A percentile compares a stretch with the other conserved stretches of the same genome.
phyloP scores from a whole-genome alignment of 2,888 invertebrate genomes.

The Erebia palarica region DNA sequence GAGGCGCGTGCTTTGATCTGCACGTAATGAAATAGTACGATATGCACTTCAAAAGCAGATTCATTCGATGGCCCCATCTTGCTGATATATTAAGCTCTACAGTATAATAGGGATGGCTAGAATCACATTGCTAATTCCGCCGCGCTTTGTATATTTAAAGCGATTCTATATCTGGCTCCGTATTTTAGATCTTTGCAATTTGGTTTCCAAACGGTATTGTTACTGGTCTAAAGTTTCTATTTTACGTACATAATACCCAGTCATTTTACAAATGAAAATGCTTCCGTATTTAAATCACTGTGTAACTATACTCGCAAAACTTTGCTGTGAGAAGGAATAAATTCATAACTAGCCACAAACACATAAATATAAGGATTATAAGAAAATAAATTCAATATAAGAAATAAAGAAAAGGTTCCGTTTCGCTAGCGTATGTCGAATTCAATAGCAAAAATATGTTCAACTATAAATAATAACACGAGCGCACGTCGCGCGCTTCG shows the following conservation, averaged over 20 bases:
- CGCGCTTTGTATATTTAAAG: background rate
- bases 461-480: constrained; percentile 39
- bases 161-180: background rate
- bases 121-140: background rate
- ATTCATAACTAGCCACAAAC: background rate
- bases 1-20: constrained; percentile 48
- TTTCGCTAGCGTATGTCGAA: constrained; percentile 17
- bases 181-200: background rate
- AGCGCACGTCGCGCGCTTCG: constrained; percentile 40
- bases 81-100: constrained; percentile 5
- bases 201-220: background rate
- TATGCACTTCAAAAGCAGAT: constrained; percentile 35
- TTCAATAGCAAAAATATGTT: constrained; percentile 36
- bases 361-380: background rate
- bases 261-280: too few relatives aligned
- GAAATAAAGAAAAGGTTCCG: constrained; percentile 9
- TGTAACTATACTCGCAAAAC: too few relatives aligned
- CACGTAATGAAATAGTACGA: constrained; percentile 46
- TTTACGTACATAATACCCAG: too few relatives aligned
- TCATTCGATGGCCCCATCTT: constrained; percentile 23
- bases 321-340: too few relatives aligned
- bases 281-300: too few relatives aligned
- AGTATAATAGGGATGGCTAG: background rate
- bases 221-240: too few relatives aligned
- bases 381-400: background rate